phyloP scores from a whole-genome alignment of 1,140 invertebrate genomes.

The Chelonus insularis region DNA sequence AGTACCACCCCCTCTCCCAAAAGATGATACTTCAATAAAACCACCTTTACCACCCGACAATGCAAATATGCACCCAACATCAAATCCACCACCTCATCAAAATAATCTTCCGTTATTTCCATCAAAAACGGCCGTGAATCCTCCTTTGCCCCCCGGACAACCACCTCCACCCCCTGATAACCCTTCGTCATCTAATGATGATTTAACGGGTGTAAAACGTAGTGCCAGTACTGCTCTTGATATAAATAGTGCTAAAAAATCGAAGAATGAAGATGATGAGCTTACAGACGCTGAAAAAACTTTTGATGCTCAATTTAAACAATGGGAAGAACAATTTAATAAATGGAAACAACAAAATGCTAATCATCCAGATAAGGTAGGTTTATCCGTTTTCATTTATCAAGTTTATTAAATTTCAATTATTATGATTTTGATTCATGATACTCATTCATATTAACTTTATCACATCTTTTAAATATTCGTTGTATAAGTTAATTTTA shows the following conservation, averaged over 20 bases:
- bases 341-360: constrained; percentile 83
- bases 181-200: constrained; percentile 57
- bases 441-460: too few species aligned
- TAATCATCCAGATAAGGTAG: constrained; percentile 80
- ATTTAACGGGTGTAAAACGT: constrained; percentile 36
- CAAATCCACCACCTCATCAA: constrained; percentile 51
- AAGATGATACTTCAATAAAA: constrained; percentile 45
- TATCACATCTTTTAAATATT: too few species aligned
- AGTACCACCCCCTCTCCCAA: constrained; percentile 51
- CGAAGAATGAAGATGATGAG: constrained; percentile 54
- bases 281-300: constrained; percentile 73
- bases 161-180: constrained; percentile 59
- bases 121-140: constrained; percentile 34
- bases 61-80: constrained; percentile 40
- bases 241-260: constrained; percentile 51
- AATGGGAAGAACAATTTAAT: constrained; percentile 84
- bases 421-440: neutral
- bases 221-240: constrained; percentile 37
- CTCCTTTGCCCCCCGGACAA: constrained; percentile 40
- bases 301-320: constrained; percentile 80
- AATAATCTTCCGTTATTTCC: constrained; percentile 54
- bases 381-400: constrained; percentile 23
- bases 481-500: neutral
- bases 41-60: constrained; percentile 52
- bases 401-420: neutral